Evolutionary conservation across 2,797 vertebrate species (phyloP).

Genomic region (Mus caroli): DNA sequence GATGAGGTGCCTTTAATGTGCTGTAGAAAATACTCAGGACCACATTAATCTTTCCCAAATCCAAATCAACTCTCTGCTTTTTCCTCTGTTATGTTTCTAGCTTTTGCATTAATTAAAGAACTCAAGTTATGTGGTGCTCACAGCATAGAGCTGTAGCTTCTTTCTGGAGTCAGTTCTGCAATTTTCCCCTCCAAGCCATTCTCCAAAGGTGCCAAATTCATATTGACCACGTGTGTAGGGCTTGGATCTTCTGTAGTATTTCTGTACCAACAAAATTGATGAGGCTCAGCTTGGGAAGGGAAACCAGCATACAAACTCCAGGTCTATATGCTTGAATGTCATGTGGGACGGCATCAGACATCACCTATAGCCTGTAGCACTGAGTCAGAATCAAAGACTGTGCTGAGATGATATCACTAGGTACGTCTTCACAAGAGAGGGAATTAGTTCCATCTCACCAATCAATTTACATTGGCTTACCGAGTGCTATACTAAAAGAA

Average conservation of each 20-base stretch:
- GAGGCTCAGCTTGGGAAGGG: not conserved
- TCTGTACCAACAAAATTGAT: not conserved
- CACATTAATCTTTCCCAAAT: constrained; percentile 28
- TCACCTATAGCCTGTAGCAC: not conserved
- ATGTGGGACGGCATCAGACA: not conserved
- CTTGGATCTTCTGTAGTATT: not conserved
- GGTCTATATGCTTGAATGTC: not conserved
- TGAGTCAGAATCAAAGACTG: constrained; percentile 23
- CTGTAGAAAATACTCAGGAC: not conserved
- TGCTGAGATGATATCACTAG: not conserved
- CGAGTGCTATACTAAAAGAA: not conserved
- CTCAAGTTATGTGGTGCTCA: not conserved
- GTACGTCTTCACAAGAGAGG: not conserved
- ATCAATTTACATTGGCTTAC: not conserved
- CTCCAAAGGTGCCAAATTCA: not conserved
- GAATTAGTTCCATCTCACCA: not conserved
- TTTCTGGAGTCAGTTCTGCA: constrained; percentile 13
- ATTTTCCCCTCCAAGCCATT: not conserved
- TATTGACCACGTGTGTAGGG: not conserved
- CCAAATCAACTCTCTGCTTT: not conserved
- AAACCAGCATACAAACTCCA: not conserved
- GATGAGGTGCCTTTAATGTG: not conserved
- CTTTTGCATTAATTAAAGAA: not conserved
- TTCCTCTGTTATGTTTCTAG: not conserved
- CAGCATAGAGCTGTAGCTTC: not conserved